Base-by-base conservation (phyloP, 2,797 vertebrate species). In the Gallirallus australis region DNA sequence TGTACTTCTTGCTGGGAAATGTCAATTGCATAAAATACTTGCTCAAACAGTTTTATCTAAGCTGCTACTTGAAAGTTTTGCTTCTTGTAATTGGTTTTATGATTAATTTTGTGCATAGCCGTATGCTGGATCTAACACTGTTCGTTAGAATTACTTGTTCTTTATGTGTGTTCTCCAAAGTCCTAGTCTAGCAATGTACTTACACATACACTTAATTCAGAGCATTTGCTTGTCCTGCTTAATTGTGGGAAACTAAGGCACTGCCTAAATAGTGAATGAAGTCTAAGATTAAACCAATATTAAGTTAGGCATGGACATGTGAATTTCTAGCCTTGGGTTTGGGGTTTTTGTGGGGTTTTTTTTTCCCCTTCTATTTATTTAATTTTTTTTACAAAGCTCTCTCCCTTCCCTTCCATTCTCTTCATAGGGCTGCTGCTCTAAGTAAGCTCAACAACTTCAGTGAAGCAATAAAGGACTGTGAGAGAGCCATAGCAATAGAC, bases 401-500 rank as follows among this genome's bases (percentile, higher is more conserved):
- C n/a, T 95, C 23, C 54, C 31, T 91, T 90, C 31, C 7, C 48
- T 86, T 16, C 17, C 1, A 1, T 35, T 52, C 72, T 80, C 75
- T 60, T 96, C 59, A 72, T 93, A 99, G 99, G 97, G 99, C 99
- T 94, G 99, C 99, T 87, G 99, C 99, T 96, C 99, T 99, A 94
- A 99, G 99, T 97, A 99, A 99, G 95, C 97, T 99, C 93, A 99
- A 98, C 61, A 99, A 99, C 86, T 99, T 99, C 75, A 98, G 97
- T 12, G 99, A 99, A 94, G 99, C 99, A 21, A 99, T 99, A 59
- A 98, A 98, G 33, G 99, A 99, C 80, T 99, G 99, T 71, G 99
- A 99, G 97, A 98, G 98, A 97, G 99, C 99, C 76, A 99, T 99
- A 64, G 98, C 98, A 47, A 99, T 99, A 31, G 99, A 99, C 93